phyloP scores from a whole-genome alignment of 2,113 vertebrate species.

The Coracopsis vasa region DNA sequence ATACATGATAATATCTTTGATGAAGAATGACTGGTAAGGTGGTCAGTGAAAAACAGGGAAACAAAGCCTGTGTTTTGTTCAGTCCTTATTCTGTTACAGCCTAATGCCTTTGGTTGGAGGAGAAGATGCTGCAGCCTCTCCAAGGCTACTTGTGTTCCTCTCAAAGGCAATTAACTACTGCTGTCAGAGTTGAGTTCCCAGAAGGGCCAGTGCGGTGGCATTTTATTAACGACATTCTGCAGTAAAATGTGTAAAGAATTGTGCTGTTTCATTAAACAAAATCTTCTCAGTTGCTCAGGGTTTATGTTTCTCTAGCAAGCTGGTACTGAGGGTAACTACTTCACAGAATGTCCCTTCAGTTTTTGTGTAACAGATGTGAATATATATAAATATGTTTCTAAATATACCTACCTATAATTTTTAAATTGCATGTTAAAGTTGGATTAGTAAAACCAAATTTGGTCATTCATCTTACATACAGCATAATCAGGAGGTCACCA shows the following conservation, averaged over 20 bases:
- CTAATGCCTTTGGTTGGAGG: not conserved
- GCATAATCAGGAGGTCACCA: not conserved
- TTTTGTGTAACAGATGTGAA: not conserved
- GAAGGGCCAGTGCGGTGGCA: conserved; percentile 11
- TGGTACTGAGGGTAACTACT: not conserved
- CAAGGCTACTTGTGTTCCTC: not conserved
- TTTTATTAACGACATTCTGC: conserved; percentile 63
- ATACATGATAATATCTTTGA: not conserved
- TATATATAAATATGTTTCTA: not conserved
- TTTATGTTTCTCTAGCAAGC: not conserved
- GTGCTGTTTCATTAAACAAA: conserved; percentile 57
- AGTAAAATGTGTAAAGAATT: conserved; percentile 45
- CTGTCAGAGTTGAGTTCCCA: conserved; percentile 45
- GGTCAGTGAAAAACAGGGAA: not conserved
- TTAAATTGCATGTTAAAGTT: not conserved
- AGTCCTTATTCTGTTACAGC: not conserved
- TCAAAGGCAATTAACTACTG: conserved; percentile 60
- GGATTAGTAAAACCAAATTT: not conserved
- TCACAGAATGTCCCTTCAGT: not conserved
- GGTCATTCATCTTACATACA: not conserved
- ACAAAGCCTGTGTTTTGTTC: not conserved
- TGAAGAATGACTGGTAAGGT: not conserved
- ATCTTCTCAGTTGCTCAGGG: not conserved
- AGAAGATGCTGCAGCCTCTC: conserved; percentile 9
- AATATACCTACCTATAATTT: not conserved